These are phyloP conservation scores for Dufourea novaeangliae DNA, from an alignment of 1,140 invertebrate species.

Conservation along the genomic window DNA sequence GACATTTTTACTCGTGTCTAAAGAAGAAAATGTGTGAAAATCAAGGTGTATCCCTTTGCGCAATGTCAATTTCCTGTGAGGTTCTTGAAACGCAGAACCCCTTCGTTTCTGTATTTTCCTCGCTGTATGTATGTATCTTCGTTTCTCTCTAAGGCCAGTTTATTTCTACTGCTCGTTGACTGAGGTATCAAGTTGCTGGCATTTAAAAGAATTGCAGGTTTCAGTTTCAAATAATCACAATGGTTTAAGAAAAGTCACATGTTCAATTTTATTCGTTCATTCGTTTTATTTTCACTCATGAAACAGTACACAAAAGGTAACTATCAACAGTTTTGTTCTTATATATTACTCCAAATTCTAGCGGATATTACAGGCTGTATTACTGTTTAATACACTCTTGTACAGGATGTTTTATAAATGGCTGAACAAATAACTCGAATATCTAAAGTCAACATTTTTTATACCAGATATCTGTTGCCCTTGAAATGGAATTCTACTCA, in stretches of 20 bases:
- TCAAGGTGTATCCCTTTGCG: conserved; percentile 66
- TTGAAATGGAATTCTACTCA: too few relatives aligned
- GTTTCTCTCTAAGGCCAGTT: conserved; percentile 58
- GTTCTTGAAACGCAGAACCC: conserved; percentile 62
- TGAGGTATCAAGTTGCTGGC: background rate
- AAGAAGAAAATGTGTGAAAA: conserved; percentile 42
- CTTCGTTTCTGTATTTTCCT: conserved; percentile 66
- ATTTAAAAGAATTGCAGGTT: conserved; percentile 7
- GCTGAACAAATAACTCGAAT: too few relatives aligned
- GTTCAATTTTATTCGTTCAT: background rate
- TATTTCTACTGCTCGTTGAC: conserved; percentile 11
- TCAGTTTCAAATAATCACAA: background rate
- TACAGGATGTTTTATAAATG: too few relatives aligned
- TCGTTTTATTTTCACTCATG: too few relatives aligned
- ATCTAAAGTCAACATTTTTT: too few relatives aligned
- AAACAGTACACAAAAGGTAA: background rate
- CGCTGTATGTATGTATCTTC: conserved; percentile 62
- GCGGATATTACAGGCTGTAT: too few relatives aligned
- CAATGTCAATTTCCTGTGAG: conserved; percentile 76
- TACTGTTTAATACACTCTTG: too few relatives aligned
- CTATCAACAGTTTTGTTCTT: background rate
- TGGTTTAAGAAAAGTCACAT: background rate
- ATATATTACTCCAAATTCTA: background rate
- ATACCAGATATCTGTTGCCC: too few relatives aligned
- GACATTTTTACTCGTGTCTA: conserved; percentile 57